Evolutionary conservation across 2,113 vertebrate species (phyloP), one percentile per base, ranked within the genome.

Genomic region (Microcebus murinus): DNA sequence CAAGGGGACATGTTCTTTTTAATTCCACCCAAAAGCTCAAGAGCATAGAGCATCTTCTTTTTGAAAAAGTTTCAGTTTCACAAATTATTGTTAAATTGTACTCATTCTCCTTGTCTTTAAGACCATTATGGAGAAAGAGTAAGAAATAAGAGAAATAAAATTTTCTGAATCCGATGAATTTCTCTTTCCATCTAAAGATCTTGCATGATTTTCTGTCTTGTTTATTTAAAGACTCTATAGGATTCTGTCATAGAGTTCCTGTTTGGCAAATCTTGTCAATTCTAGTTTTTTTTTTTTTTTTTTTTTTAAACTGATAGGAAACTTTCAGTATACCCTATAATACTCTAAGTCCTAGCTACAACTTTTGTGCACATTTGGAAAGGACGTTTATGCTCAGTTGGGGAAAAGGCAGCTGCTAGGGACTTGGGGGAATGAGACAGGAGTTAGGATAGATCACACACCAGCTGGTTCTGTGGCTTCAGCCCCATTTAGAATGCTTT

Each of bases 101-200:
- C 59, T 79, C 55, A 71, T n/a, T 87, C 15, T 76, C 34, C 59
- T 93, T 59, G 55, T 68, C 23, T 92, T 97, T 92, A 81, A 77
- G 88, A 93, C 7, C 4, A 39, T 52, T 45, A 79, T 39, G 61
- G 34, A 6, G 76, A 95, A 95, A 90, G 27, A 67, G 18, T 61
- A 90, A 82, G 29, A 80, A 79, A 25, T 15, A 42, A 29, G 7
- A 85, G 50, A 68, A 70, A 45, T 9, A 74, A 89, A 27, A 50
- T 50, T 74, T 81, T 85, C 21, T 80, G 39, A 95, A 77, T 86
- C 94, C 15, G 39, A 29, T 31, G 36, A 52, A 92, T 52, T 73
- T 73, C 25, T 59, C 12, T 74, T 88, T 36, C n/a, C 55, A 87
- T 79, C 39, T 36, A 76, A 76, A 12, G n/a, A 84, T n/a, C 55